Evolutionary conservation across 2,797 vertebrate species (phyloP).

Genomic region (Chaetodon trifasciatus): DNA sequence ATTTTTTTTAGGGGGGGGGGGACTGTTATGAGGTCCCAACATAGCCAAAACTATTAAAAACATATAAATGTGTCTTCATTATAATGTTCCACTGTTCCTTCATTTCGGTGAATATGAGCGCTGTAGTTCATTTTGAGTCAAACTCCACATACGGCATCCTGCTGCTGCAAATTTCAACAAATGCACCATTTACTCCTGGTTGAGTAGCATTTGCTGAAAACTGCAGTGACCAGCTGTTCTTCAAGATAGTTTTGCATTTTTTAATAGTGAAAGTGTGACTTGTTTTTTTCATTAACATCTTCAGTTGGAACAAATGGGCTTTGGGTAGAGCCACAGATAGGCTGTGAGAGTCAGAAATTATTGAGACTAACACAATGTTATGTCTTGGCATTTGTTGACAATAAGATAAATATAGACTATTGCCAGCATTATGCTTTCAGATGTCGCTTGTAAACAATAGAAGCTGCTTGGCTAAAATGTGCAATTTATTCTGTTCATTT

Average conservation of each 20-base stretch:
- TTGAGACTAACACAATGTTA: background rate
- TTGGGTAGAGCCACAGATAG: background rate
- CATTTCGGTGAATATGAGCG: background rate
- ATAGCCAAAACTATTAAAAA: no score
- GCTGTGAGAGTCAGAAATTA: background rate
- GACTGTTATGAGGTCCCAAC: no score
- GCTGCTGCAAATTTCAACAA: background rate
- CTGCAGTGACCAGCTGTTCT: background rate
- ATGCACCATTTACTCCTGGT: background rate
- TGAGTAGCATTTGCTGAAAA: background rate
- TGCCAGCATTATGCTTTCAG: background rate
- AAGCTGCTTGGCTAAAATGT: conserved; percentile 22
- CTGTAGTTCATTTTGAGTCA: conserved; percentile 5
- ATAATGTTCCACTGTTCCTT: background rate
- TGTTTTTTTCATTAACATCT: conserved; percentile 15
- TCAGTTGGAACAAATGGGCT: background rate
- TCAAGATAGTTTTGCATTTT: background rate
- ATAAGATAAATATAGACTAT: conserved; percentile 18
- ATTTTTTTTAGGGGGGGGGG: no score
- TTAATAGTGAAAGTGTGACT: background rate
- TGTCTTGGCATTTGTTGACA: conserved; percentile 16
- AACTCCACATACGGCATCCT: background rate
- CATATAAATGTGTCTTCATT: no score
- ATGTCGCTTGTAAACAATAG: conserved; percentile 4
- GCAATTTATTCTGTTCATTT: conserved; percentile 17